Percentiles rank a stretch among this genome's conserved stretches.
Conservation (phyloP, 2,797 vertebrate species). For the Kryptopterus vitreolus region DNA sequence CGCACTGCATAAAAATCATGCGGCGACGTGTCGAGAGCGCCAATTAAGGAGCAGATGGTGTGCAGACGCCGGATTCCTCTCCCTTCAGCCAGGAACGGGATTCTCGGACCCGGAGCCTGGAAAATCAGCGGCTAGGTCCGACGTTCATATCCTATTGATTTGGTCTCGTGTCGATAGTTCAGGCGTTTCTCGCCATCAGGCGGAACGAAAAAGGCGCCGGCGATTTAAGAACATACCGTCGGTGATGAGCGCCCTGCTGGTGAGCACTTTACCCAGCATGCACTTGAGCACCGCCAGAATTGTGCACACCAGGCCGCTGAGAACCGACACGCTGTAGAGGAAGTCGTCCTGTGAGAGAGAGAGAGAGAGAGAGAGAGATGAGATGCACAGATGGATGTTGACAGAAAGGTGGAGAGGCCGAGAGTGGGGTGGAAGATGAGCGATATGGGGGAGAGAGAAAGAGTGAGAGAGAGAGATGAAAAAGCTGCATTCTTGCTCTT, state of each 20-base stretch:
- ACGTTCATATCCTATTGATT: no score
- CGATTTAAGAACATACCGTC: constrained; percentile 77
- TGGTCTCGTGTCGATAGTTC: not conserved
- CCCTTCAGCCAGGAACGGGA: not conserved
- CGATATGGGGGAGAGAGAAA: not conserved
- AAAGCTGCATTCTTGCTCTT: constrained; percentile 50
- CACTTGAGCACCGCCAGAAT: constrained; percentile 88
- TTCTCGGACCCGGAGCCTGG: not conserved
- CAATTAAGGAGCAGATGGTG: not conserved
- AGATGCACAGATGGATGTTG: constrained; percentile 24
- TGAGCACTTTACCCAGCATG: constrained; percentile 92
- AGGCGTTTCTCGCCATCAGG: no score
- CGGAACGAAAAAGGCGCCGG: not conserved
- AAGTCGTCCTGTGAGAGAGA: constrained; percentile 84
- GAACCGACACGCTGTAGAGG: constrained; percentile 92
- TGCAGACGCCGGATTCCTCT: not conserved
- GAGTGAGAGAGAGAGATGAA: constrained; percentile 1
- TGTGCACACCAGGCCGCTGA: constrained; percentile 89
- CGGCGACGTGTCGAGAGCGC: not conserved
- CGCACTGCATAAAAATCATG: constrained; percentile 8
- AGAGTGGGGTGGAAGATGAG: constrained; percentile 5
- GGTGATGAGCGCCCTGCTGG: constrained; percentile 92
- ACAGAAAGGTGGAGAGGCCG: constrained; percentile 11
- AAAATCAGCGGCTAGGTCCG: not conserved
- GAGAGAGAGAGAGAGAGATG: constrained; percentile 8